Evolutionary conservation across 2,113 vertebrate species (phyloP).

Genomic region (Lota lota): DNA sequence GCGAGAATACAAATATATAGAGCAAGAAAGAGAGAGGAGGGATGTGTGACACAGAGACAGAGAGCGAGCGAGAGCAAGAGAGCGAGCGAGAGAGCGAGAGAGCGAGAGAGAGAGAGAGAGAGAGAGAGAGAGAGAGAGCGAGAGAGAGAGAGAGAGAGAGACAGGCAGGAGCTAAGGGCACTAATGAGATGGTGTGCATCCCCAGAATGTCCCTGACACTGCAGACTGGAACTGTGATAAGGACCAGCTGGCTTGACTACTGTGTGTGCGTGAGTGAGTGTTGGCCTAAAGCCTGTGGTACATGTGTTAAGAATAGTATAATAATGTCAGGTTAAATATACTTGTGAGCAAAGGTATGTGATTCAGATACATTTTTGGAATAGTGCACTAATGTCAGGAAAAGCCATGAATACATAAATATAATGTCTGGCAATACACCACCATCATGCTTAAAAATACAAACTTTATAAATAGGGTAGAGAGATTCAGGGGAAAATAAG

Average conservation of each 20-base stretch:
- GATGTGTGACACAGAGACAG: not conserved
- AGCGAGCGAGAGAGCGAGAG: not conserved
- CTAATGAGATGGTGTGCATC: constrained; percentile 36
- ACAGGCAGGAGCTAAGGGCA: not conserved
- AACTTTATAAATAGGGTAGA: too few species aligned
- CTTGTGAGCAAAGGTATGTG: too few species aligned
- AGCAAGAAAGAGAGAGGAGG: not conserved
- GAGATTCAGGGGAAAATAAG: too few species aligned
- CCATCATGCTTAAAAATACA: too few species aligned
- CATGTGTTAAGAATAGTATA: not conserved
- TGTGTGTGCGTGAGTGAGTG: not conserved
- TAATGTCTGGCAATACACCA: too few species aligned
- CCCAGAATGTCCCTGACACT: constrained; percentile 37
- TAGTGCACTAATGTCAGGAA: too few species aligned
- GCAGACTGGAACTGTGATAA: constrained; percentile 30
- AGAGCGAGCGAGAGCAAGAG: not conserved
- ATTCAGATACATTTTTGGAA: too few species aligned
- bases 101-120: not conserved
- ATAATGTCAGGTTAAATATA: not conserved
- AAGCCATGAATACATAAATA: too few species aligned
- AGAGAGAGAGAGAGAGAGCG: not conserved
- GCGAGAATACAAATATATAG: not conserved
- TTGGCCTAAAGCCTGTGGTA: not conserved
- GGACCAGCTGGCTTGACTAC: constrained; percentile 10
- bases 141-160: not conserved